Evolutionary conservation across 2,888 invertebrate genomes (phyloP), one percentile per base, ranked within the genome.

Genomic region (Caenorhabditis wallacei): DNA sequence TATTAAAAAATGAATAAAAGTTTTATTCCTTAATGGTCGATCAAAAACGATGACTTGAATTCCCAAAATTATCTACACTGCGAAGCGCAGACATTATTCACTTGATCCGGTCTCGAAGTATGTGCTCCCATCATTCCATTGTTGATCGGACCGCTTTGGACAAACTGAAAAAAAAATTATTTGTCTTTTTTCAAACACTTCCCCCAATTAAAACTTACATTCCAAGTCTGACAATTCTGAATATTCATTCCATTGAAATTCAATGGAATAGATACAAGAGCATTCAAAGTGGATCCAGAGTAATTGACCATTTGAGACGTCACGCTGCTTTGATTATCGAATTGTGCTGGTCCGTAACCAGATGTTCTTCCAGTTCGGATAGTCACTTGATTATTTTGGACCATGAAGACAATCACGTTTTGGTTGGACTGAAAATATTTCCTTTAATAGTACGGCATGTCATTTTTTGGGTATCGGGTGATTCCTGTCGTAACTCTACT

Each of bases 31-130:
- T n/a, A n/a, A n/a, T n/a, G n/a, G n/a, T n/a, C n/a, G n/a, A n/a
- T n/a, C n/a, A n/a, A n/a, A n/a, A n/a, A n/a, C n/a, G n/a, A n/a
- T n/a, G n/a, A n/a, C n/a, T n/a, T n/a, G n/a, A n/a, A n/a, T n/a
- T n/a, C n/a, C n/a, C n/a, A n/a, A n/a, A n/a, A n/a, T n/a, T n/a
- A 80, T 80, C 72, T 56, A 35, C 82, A 82, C 57, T 82, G 82
- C 3, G 78, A 68, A 18, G 82, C 78, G 37, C 82, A 82, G 4
- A 82, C 78, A 35, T 82, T 82, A 46, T 82, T 63, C 13, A 78
- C 68, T 51, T 75, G 75, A 26, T 63, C 63, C 0, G 81, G 81
- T 37, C 26, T 37, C n/a, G 70, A 48, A 10, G 69, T 57, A 37
- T 81, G 81, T 7, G 43, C 35, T 26, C 64, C 70, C 63, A 81